phyloP scores from a whole-genome alignment of 2,888 invertebrate genomes.

The Heterodera filipjevi region DNA sequence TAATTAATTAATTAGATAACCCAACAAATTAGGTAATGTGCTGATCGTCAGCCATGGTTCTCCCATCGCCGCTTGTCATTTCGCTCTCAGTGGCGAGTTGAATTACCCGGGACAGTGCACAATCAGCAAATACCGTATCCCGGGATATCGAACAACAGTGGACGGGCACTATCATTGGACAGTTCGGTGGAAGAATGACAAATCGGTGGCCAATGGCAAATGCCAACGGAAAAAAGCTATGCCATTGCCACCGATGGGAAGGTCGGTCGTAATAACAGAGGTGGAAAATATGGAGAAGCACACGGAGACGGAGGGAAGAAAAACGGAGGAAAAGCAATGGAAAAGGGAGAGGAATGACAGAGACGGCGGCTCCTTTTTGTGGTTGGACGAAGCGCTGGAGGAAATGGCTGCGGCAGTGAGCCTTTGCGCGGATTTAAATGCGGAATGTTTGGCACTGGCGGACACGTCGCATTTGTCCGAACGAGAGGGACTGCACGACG shows the following conservation, averaged over 20 bases:
- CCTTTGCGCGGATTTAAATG: slow-evolving; percentile 18
- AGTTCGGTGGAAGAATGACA: slow-evolving; percentile 15
- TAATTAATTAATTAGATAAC: too few species aligned
- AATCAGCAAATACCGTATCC: slow-evolving; percentile 37
- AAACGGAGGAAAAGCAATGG: background rate
- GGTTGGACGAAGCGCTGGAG: background rate
- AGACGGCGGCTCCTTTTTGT: background rate
- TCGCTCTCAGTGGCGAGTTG: slow-evolving; percentile 50
- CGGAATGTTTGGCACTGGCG: slow-evolving; percentile 37
- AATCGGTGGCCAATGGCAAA: background rate
- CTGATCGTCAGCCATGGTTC: slow-evolving; percentile 60
- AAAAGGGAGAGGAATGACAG: slow-evolving; percentile 3
- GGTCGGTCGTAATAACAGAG: background rate
- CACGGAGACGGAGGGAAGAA: too few species aligned
- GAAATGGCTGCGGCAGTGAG: background rate
- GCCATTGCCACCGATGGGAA: background rate
- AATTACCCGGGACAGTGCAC: slow-evolving; percentile 59
- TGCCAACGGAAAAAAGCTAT: background rate
- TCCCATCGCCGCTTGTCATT: slow-evolving; percentile 57
- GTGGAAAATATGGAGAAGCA: too few species aligned
- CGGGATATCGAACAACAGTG: background rate
- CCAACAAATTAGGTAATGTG: slow-evolving; percentile 44
- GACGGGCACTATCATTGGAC: background rate
- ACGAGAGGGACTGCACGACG: slow-evolving; percentile 37
- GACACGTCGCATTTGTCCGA: slow-evolving; percentile 46